Evolutionary conservation across 92 coral and sea anemone species (phyloP), one percentile per base, ranked within the genome.

Genomic region (Umimayanthus chanpuru): DNA sequence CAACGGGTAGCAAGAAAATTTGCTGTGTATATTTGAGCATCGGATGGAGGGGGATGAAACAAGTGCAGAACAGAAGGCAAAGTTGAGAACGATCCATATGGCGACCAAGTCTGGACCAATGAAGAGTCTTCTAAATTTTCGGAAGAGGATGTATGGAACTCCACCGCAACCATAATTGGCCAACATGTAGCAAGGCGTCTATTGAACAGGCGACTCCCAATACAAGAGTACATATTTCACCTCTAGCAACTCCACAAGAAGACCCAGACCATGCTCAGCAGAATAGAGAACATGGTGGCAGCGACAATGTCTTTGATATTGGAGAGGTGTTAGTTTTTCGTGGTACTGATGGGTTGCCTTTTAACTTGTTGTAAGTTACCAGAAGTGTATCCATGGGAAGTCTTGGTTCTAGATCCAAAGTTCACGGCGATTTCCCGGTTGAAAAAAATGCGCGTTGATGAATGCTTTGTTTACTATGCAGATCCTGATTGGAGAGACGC

Each of bases 301-400:
- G 86, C 56, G 56, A 82, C 76, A 82, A 36, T 82, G 90, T 49
- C 90, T 80, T 80, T 81, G 86, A 88, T 50, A 81, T 88, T 79
- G 90, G 90, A 80, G 90, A 79, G 82, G 86, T 49, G 79, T 74
- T 88, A 77, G 90, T 80, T 71, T 80, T 88, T 81, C 80, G 90
- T 88, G 87, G 90, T 71, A 80, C 90, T 88, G 90, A 80, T 88
- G 91, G 87, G 81, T 88, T 88, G 85, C 91, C 87, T 30, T 77
- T 87, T 78, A 87, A 87, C 89, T 58, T 87, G 81, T 77, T 81
- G 76, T 58, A 88, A 80, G 76, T 88, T 82, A 88, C 91, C 91
- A 38, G 65, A 88, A 74, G 77, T 88, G 82, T 74, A 71, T 81
- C 92, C 76, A 84, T 43, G 85, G 85, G 76, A 85, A 76, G 78